Base-by-base conservation (phyloP, 1,140 invertebrate species). In the Listronotus bonariensis region DNA sequence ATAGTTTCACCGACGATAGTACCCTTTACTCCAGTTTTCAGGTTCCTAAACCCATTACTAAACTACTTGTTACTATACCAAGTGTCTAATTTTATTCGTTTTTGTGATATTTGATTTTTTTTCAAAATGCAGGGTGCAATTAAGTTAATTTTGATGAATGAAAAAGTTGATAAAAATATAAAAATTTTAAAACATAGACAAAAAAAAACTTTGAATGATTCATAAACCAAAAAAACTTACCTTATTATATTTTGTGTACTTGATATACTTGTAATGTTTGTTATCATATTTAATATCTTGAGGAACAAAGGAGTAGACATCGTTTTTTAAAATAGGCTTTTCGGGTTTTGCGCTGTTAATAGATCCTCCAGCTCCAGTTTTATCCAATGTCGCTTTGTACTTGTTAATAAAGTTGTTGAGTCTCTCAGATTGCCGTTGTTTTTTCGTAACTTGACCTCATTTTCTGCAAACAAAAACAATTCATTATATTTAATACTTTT, bases 181-280 rank as follows among this genome's bases (percentile, higher is more conserved):
- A n/a, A n/a, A n/a, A n/a, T n/a, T n/a, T n/a, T n/a, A n/a, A n/a
- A n/a, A n/a, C n/a, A n/a, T n/a, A n/a, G n/a, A n/a, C n/a, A n/a
- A n/a, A n/a, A n/a, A n/a, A n/a, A n/a, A n/a, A n/a, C n/a, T n/a
- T n/a, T n/a, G n/a, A n/a, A n/a, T n/a, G n/a, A n/a, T n/a, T n/a
- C n/a, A 26, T 26, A 26, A 26, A 26, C 20, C 20, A 26, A 26
- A 26, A 26, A 3, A 18, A 54, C 79, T 81, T 74, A 87, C 86
- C 82, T 90, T 89, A 71, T 83, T 83, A 68, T 86, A 87, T 73
- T 89, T 89, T 17, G 86, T 88, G 74, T 90, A 91, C 76, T 90
- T 90, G 69, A 90, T 86, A 74, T 90, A 90, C 72, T 90, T 89
- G 78, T 90, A 90, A 77, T 90, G 89, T 78, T 90, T 89, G 81